Evolutionary conservation across 2,797 vertebrate genomes (phyloP).

Genomic region (Myoxocephalus aenaeus): DNA sequence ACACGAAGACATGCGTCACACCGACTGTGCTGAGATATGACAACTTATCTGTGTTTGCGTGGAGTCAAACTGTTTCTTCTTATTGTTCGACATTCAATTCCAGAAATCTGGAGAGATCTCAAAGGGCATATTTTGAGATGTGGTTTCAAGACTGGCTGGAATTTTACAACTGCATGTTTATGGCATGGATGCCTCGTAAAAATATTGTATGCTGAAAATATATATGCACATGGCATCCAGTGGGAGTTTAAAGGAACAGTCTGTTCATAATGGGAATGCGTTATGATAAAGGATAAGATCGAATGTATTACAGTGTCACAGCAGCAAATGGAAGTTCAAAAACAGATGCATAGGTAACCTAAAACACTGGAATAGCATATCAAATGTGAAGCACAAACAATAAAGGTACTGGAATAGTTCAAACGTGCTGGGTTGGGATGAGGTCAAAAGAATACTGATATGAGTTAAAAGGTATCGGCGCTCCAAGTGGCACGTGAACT

Average conservation of each 20-base stretch:
- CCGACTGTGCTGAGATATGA: slow-evolving; percentile 22
- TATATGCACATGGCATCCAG: slow-evolving; percentile 4
- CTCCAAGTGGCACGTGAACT: slow-evolving; percentile 43
- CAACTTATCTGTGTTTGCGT: slow-evolving; percentile 44
- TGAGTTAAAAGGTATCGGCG: slow-evolving; percentile 24
- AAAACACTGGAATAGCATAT: not conserved
- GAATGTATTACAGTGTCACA: not conserved
- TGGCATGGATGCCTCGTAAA: slow-evolving; percentile 24
- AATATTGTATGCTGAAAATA: slow-evolving; percentile 46
- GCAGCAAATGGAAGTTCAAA: not conserved
- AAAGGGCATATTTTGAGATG: slow-evolving; percentile 44
- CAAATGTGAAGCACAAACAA: not conserved
- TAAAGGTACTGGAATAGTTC: not conserved
- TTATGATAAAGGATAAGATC: not conserved
- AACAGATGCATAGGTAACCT: not conserved
- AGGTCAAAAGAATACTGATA: not conserved
- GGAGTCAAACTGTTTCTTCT: slow-evolving; percentile 52
- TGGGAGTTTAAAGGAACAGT: slow-evolving; percentile 5
- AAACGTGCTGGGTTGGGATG: not conserved
- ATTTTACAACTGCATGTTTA: slow-evolving; percentile 48
- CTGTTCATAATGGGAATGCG: not conserved
- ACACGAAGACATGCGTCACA: slow-evolving; percentile 51
- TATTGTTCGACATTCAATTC: slow-evolving; percentile 2
- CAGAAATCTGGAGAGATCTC: slow-evolving; percentile 33
- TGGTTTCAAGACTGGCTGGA: slow-evolving; percentile 39